Percentiles rank a stretch among this genome's conserved stretches.
phyloP scores from a whole-genome alignment of 64 coral and sea anemone genomes.

The Acropora yongei region DNA sequence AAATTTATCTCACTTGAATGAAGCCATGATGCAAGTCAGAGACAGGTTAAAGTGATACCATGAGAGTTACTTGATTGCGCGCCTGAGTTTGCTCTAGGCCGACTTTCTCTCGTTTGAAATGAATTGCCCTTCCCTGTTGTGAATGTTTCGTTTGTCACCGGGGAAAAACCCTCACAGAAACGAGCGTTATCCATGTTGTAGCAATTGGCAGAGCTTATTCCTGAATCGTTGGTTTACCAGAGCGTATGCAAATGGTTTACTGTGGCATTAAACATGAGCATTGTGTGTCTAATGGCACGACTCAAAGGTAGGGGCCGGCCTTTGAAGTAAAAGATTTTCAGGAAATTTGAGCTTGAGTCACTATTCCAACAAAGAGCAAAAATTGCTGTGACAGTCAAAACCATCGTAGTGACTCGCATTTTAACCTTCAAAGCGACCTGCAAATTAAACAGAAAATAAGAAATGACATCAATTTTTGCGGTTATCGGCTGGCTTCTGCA shows the following conservation, averaged over 20 bases:
- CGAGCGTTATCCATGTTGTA: too few relatives aligned
- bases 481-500: too few relatives aligned
- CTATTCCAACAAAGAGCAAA: constrained; percentile 23
- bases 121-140: too few relatives aligned
- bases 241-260: constrained; percentile 63
- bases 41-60: too few relatives aligned
- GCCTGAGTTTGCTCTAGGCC: too few relatives aligned
- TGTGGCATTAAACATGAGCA: constrained; percentile 50
- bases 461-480: neutral
- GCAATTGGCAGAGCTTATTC: too few relatives aligned
- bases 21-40: too few relatives aligned
- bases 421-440: constrained; percentile 9
- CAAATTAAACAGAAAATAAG: neutral
- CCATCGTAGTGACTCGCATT: constrained; percentile 52
- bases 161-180: too few relatives aligned
- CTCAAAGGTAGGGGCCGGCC: neutral
- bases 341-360: neutral
- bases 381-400: constrained; percentile 20
- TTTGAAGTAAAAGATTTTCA: neutral
- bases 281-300: constrained; percentile 15
- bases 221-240: constrained; percentile 45
- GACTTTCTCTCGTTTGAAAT: too few relatives aligned
- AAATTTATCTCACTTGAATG: too few relatives aligned
- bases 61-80: too few relatives aligned
- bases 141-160: too few relatives aligned